A percentile compares a stretch with the other conserved stretches of the same genome.
phyloP scores from a whole-genome alignment of 2,113 vertebrate genomes.

The Melospiza melodia region DNA sequence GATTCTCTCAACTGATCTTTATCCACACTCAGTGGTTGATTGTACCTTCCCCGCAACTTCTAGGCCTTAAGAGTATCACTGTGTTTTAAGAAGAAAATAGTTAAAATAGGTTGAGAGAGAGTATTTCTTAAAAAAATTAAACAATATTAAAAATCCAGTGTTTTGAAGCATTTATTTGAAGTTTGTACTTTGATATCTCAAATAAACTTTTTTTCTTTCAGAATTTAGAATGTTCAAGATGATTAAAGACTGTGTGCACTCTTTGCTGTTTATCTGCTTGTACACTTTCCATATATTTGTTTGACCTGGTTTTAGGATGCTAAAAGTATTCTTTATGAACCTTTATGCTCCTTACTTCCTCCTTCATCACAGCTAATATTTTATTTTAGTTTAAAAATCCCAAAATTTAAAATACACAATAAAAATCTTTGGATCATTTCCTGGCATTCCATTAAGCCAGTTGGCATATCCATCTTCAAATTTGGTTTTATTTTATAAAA shows the following conservation, averaged over 20 bases:
- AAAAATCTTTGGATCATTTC: not conserved
- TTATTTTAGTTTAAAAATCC: not conserved
- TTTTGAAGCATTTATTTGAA: not conserved
- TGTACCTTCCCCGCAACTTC: not conserved
- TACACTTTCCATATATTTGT: not conserved
- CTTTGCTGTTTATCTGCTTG: not conserved
- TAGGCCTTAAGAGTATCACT: not conserved
- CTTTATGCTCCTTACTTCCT: not conserved
- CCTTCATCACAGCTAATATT: not conserved
- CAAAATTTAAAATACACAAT: not conserved
- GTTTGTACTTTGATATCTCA: not conserved
- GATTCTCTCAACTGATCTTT: not conserved
- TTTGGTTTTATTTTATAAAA: not conserved
- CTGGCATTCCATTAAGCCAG: not conserved
- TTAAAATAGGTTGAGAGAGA: not conserved
- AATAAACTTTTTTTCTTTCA: not conserved
- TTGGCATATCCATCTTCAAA: not conserved
- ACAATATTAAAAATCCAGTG: not conserved
- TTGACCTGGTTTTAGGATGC: not conserved
- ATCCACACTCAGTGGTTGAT: not conserved
- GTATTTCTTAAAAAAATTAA: slow-evolving; percentile 48
- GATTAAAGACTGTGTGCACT: not conserved
- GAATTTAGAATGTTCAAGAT: not conserved
- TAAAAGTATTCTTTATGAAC: not conserved
- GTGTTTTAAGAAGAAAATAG: slow-evolving; percentile 26